phyloP scores from a whole-genome alignment of 1,140 invertebrate species.

The Eufriesea mexicana region DNA sequence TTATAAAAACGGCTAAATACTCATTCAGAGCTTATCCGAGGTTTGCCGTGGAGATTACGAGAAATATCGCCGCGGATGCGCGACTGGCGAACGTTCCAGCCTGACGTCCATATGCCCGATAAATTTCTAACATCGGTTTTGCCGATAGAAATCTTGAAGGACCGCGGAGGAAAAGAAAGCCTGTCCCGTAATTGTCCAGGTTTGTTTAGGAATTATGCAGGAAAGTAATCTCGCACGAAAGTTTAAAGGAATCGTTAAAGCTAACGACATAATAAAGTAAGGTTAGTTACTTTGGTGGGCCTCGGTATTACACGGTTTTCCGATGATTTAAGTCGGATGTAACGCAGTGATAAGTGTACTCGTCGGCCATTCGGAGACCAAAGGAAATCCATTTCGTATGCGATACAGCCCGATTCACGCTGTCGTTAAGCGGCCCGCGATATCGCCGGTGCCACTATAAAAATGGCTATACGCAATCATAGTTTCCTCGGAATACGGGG shows the following conservation, averaged over 20 bases:
- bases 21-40: background rate
- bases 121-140: background rate
- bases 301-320: background rate
- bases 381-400: background rate
- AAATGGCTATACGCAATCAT: slow-evolving; percentile 8
- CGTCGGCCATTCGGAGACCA: background rate
- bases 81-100: background rate
- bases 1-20: background rate
- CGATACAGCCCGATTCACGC: slow-evolving; percentile 1
- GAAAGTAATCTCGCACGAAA: background rate
- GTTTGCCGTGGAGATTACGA: background rate
- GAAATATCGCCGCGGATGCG: too few species aligned
- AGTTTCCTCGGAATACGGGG: background rate
- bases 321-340: background rate
- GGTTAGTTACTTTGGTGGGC: background rate
- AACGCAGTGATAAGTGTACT: background rate
- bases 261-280: background rate
- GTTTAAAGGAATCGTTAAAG: background rate
- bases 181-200: background rate
- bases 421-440: background rate
- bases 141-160: background rate
- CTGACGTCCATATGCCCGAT: background rate
- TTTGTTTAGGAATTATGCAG: background rate
- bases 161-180: too few species aligned
- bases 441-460: background rate